Evolutionary conservation across 2,113 vertebrate genomes (phyloP).

Genomic region (Struthio camelus): DNA sequence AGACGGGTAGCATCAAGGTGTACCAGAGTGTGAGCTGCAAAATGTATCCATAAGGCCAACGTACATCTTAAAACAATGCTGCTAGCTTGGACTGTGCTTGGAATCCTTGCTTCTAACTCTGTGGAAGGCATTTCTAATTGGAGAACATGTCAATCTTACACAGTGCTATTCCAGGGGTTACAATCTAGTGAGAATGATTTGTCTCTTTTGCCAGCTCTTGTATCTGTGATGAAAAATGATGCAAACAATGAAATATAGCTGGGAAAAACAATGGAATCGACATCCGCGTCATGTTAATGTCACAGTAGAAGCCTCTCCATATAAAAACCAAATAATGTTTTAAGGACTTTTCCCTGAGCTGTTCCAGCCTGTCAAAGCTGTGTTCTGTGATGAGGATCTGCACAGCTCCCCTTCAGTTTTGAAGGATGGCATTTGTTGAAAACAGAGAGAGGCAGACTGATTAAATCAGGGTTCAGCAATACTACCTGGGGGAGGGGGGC

Average conservation of each 20-base stretch:
- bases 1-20: accelerated
- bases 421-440: not conserved
- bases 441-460: not conserved
- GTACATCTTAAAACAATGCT: not conserved
- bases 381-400: not conserved
- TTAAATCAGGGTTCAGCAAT: not conserved
- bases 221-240: not conserved
- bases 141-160: not conserved
- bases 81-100: not conserved
- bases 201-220: not conserved
- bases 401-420: not conserved
- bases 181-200: not conserved
- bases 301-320: not conserved
- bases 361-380: not conserved
- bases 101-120: not conserved
- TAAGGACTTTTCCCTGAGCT: not conserved
- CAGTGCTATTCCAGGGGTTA: not conserved
- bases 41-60: not conserved
- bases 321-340: not conserved
- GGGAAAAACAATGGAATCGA: not conserved
- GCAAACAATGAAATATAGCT: accelerated
- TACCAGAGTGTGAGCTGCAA: not conserved
- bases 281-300: not conserved
- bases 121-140: not conserved
- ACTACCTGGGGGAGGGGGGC: not conserved